These are phyloP conservation scores for Drosophila quinaria DNA, from an alignment of 2,888 invertebrate genomes.

Conservation along the genomic window DNA sequence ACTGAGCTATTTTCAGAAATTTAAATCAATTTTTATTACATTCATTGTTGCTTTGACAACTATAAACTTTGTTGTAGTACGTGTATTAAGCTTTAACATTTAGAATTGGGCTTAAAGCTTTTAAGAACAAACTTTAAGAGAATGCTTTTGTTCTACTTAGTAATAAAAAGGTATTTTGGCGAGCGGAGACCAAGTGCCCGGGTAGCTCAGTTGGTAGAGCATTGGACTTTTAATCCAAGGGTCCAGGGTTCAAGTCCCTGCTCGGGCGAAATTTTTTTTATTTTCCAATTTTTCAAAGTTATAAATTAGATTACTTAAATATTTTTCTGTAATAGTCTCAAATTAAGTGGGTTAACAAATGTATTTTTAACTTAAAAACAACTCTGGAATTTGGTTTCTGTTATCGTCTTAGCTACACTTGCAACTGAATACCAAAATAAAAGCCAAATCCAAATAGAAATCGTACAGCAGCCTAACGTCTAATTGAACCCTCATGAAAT, in stretches of 20 bases:
- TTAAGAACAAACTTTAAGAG: not conserved
- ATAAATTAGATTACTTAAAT: not conserved
- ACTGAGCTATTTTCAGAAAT: no score
- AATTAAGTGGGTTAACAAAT: not conserved
- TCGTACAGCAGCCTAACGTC: constrained; percentile 59
- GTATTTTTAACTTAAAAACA: not conserved
- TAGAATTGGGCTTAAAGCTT: constrained; percentile 23
- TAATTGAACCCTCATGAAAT: constrained; percentile 85
- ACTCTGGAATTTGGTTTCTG: not conserved
- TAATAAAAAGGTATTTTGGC: constrained; percentile 30
- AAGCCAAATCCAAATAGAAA: constrained; percentile 57
- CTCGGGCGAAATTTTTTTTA: constrained; percentile 79
- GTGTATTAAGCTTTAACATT: not conserved
- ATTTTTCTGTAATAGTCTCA: not conserved
- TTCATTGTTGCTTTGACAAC: not conserved
- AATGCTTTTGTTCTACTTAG: constrained; percentile 8
- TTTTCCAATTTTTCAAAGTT: not conserved
- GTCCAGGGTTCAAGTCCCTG: constrained; percentile 86
- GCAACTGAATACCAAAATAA: constrained; percentile 22
- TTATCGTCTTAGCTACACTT: constrained; percentile 28
- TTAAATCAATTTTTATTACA: no score
- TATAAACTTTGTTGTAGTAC: not conserved
- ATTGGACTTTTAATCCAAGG: constrained; percentile 86
- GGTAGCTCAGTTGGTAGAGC: constrained; percentile 86
- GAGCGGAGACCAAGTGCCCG: constrained; percentile 35